Conservation (phyloP, 2,888 invertebrate genomes). For the Embidobia sp. region DNA sequence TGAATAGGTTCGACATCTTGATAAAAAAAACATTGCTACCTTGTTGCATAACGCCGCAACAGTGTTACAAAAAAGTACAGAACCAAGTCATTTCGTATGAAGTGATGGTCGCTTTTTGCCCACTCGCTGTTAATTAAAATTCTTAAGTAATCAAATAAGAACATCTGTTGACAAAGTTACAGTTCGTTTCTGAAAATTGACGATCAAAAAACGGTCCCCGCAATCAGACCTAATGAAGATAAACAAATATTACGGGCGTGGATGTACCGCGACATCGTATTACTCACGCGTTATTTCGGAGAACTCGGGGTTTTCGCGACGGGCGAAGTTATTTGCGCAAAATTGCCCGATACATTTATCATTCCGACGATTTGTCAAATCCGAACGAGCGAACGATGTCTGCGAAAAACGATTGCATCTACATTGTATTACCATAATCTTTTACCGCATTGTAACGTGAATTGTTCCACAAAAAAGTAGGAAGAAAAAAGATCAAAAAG, state of each 20-base stretch:
- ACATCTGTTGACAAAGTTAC: conserved; percentile 53
- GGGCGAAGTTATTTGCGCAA: conserved; percentile 16
- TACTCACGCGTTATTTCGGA: conserved; percentile 12
- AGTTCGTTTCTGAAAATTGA: conserved; percentile 38
- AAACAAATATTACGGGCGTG: conserved; percentile 14
- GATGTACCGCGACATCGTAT: conserved; percentile 12
- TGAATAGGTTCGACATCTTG: conserved; percentile 43
- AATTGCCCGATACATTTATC: conserved; percentile 37
- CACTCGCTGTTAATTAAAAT: conserved; percentile 52
- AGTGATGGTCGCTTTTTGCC: conserved; percentile 31
- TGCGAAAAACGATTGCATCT: conserved; percentile 35
- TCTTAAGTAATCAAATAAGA: conserved; percentile 46
- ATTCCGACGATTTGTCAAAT: conserved; percentile 54
- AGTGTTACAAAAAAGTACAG: conserved; percentile 10
- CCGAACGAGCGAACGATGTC: conserved; percentile 4
- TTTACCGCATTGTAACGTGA: conserved; percentile 24
- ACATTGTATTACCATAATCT: conserved; percentile 56
- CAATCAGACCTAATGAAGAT: neutral
- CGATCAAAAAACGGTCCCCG: neutral
- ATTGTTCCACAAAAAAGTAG: conserved; percentile 4
- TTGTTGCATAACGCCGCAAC: conserved; percentile 51
- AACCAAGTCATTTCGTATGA: conserved; percentile 27
- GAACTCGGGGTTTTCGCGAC: conserved; percentile 4
- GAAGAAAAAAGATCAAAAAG: too few species aligned
- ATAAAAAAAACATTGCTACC: conserved; percentile 48